Evolutionary conservation across 2,797 vertebrate genomes (phyloP).

Genomic region (Acanthis flammea): DNA sequence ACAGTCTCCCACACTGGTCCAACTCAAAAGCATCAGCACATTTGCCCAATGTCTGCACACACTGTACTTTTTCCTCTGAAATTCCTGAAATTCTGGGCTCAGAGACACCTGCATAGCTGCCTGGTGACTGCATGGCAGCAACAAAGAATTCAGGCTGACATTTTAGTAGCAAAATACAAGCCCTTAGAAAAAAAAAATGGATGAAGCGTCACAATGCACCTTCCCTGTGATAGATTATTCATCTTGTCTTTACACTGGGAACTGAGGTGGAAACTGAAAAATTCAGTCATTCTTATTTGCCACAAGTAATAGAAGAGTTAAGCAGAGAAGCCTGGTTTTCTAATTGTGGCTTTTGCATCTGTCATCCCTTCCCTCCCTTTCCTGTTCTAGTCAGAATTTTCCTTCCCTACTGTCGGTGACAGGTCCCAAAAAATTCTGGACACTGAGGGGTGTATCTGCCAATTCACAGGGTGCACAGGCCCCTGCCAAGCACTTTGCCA

Average conservation of each 20-base stretch:
- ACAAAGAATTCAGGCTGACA: background rate
- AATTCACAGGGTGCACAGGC: background rate
- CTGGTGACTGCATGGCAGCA: background rate
- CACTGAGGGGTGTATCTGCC: background rate
- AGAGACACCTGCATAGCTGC: background rate
- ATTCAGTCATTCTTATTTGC: background rate
- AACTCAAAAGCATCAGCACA: background rate
- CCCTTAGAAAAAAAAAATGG: background rate
- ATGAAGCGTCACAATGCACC: accelerated
- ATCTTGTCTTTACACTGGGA: background rate
- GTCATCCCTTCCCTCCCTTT: background rate
- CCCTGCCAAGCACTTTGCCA: background rate
- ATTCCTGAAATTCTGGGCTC: background rate
- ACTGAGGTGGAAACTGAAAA: background rate
- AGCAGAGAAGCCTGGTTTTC: background rate
- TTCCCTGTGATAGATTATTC: background rate
- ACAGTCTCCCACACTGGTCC: background rate
- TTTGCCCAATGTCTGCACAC: background rate
- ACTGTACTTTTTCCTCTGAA: background rate
- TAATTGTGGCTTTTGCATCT: background rate
- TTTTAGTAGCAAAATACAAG: background rate
- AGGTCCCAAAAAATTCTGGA: background rate
- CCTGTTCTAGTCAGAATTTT: background rate
- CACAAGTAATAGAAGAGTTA: background rate
- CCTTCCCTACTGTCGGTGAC: background rate